Evolutionary conservation across 2,797 vertebrate species (phyloP), one percentile per base, ranked within the genome.

Genomic region (Platalea minor): DNA sequence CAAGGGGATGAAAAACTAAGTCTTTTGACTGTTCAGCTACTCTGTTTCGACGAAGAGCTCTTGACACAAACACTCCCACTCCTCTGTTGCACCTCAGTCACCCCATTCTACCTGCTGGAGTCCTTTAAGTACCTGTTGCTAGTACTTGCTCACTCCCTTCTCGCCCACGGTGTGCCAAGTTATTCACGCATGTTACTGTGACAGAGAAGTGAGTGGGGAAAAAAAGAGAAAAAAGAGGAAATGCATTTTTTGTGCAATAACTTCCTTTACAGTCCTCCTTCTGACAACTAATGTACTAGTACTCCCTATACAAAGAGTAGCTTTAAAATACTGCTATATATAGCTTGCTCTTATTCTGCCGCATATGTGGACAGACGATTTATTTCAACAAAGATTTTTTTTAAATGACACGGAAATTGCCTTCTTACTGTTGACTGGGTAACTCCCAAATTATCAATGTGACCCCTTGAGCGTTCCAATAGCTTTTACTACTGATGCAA

Each of bases 101-200:
- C 11, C 19, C 41, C 1, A 0, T 77, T 65, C 48, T 17, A 46
- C 7, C 37, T 73, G 41, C 70, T 39, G 43, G 7, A 76, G 11
- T 11, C 33, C 24, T 73, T 11, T 5, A 13, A 85, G 37, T 54
- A 50, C 29, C 69, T 26, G 8, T 8, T 54, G n/a, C 39, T 18
- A 50, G 37, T 10, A 61, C 11, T 35, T 51, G 19, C 63, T 68
- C 8, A 14, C 19, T 85, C 65, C 61, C 28, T 51, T 48, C 59
- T 7, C 3, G 1, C 12, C 8, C 45, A 51, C 4, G 0, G 20
- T 6, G 51, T 7, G 21, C 18, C 0, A 0, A 65, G 51, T 50
- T 37, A 63, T 17, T 31, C 9, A 33, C 43, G 39, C 37, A 57
- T 1, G 0, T 61, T 2, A 18, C 28, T 0, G 3, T 13, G 57